Conservation (phyloP, 2,113 vertebrate genomes). For the Oncorhynchus keta region DNA sequence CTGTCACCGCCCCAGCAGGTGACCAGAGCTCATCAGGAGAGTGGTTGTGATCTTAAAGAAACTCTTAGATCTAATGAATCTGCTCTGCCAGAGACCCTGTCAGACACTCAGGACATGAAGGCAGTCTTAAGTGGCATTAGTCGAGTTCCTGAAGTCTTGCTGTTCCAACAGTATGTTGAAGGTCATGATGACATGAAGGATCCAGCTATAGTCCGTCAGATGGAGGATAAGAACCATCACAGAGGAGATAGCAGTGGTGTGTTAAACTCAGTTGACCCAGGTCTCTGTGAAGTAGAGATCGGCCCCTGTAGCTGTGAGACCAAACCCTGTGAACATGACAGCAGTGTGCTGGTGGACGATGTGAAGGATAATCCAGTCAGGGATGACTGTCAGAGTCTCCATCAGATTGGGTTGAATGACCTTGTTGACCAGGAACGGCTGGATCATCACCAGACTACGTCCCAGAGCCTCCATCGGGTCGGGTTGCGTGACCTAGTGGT, state of each 20-base stretch:
- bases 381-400: slow-evolving; percentile 48
- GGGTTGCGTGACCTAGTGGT: too few relatives aligned
- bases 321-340: slow-evolving; percentile 49
- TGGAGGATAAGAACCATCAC: slow-evolving; percentile 31
- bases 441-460: slow-evolving; percentile 10
- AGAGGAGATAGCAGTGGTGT: slow-evolving; percentile 33
- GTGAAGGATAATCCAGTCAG: slow-evolving; percentile 13
- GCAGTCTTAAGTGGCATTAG: slow-evolving; percentile 25
- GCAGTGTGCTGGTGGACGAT: slow-evolving; percentile 11
- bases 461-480: background rate
- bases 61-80: slow-evolving; percentile 22
- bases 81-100: slow-evolving; percentile 18
- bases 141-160: slow-evolving; percentile 49
- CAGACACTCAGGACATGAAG: slow-evolving; percentile 28
- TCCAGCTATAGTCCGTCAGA: slow-evolving; percentile 20
- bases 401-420: slow-evolving; percentile 38
- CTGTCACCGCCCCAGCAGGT: background rate
- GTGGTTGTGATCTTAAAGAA: slow-evolving; percentile 22
- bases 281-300: slow-evolving; percentile 41
- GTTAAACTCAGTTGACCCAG: slow-evolving; percentile 44
- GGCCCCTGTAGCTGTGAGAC: slow-evolving; percentile 41
- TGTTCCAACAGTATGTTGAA: slow-evolving; percentile 47
- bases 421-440: slow-evolving; percentile 25
- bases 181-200: slow-evolving; percentile 29
- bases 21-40: slow-evolving; percentile 1